Base-by-base conservation (phyloP, 2,113 vertebrate species). In the Trochalopteron elliotii region DNA sequence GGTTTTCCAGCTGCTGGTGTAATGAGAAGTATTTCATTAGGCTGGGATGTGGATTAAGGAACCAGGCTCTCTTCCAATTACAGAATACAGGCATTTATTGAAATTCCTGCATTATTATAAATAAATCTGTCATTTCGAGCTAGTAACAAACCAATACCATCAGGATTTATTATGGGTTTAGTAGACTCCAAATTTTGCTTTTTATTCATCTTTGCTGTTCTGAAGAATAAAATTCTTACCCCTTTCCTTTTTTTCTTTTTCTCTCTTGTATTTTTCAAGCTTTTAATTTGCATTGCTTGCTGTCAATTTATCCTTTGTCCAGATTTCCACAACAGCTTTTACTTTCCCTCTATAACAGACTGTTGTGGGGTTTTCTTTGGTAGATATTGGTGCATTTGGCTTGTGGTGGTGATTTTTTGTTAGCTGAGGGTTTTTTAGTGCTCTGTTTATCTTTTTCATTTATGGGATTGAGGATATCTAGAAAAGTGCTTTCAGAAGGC, bases 11-110 rank as follows among this genome's bases (percentile, higher is more conserved):
- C 56, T 75, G 42, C 68, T 87, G 89, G 68, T 81, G 86, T 87
- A 94, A 91, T 94, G 77, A 87, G 42, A 94, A 96, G 47, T 87
- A 35, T 92, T 94, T 95, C 91, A 95, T 97, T 90, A 95, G 94
- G 52, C 65, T 59, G 72, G 55, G 64, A 86, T 89, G 83, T 39
- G 63, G 89, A 95, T 90, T 90, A 93, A 91, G 81, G 64, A 87
- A n/a, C 71, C 45, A 90, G 68, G 71, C 59, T 42, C 71, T 94
- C 47, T 88, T 93, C 90, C 91, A 96, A 52, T 87, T 94, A 83
- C 68, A 86, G 84, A 95, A 94, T 57, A 57, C 55, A 69, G 71
- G 76, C 19, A 0, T 83, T 93, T 80, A 90, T 80, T 93, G 84
- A 79, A 88, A 95, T 96, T 85, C 78, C 87, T 85, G 74, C 65